Percentiles rank a stretch among this genome's conserved stretches.
Evolutionary conservation across 2,113 vertebrate genomes (phyloP).

Genomic region (Strix uralensis): DNA sequence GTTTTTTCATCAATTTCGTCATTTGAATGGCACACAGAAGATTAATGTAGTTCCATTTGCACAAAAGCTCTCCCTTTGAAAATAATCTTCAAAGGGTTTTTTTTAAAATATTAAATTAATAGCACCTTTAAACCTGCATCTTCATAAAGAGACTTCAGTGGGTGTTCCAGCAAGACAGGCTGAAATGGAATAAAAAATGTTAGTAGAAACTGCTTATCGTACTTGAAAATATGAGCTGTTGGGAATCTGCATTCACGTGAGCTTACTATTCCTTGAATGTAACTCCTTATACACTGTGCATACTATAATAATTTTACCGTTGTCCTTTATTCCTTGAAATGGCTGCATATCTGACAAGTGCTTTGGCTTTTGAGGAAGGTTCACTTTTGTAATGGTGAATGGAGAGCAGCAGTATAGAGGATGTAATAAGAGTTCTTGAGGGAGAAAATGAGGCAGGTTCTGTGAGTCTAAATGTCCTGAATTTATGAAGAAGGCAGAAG

Average conservation of each 20-base stretch:
- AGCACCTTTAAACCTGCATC: neutral
- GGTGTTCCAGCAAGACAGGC: neutral
- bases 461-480: neutral
- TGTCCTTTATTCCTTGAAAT: neutral
- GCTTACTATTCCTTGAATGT: neutral
- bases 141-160: neutral
- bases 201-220: neutral
- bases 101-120: neutral
- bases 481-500: neutral
- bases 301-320: neutral
- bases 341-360: neutral
- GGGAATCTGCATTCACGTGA: neutral
- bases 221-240: neutral
- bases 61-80: neutral
- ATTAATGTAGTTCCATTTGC: neutral
- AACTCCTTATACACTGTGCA: neutral
- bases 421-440: neutral
- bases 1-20: neutral
- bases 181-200: neutral
- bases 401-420: neutral
- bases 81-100: neutral
- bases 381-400: neutral
- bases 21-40: neutral
- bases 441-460: neutral
- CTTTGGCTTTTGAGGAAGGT: neutral